These are phyloP conservation scores for Thecocarcelia acutangulata DNA, from an alignment of 2,888 invertebrate genomes.

Conservation along the genomic window DNA sequence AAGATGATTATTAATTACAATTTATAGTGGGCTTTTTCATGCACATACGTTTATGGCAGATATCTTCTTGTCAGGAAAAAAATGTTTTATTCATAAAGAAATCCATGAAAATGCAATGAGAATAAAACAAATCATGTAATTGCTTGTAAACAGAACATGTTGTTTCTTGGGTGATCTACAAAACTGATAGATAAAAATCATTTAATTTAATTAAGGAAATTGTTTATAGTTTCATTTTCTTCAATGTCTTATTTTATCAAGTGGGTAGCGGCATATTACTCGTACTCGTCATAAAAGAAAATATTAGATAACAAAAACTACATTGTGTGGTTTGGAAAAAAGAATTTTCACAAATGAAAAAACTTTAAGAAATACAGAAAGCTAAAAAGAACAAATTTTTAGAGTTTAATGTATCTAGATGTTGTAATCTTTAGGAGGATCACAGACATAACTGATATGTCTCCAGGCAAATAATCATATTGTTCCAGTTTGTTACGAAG, in stretches of 20 bases:
- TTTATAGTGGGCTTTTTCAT: constrained; percentile 38
- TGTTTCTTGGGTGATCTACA: constrained; percentile 55
- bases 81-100: constrained; percentile 57
- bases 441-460: too few species aligned
- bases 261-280: constrained; percentile 34
- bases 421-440: too few species aligned
- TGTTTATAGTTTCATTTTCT: constrained; percentile 2
- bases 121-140: constrained; percentile 17
- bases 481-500: too few species aligned
- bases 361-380: too few species aligned
- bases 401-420: too few species aligned
- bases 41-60: background rate
- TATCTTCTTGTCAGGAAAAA: background rate
- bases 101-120: constrained; percentile 12
- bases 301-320: constrained; percentile 14
- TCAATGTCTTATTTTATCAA: background rate
- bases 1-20: constrained; percentile 18
- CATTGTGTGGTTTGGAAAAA: constrained; percentile 6
- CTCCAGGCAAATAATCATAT: too few species aligned
- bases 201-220: constrained; percentile 55
- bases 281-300: constrained; percentile 9
- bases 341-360: background rate
- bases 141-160: constrained; percentile 3
- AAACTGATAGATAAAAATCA: constrained; percentile 55
- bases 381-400: too few species aligned